Base-by-base conservation (phyloP, 2,797 vertebrate genomes). In the Yasuhikotakia modesta region DNA sequence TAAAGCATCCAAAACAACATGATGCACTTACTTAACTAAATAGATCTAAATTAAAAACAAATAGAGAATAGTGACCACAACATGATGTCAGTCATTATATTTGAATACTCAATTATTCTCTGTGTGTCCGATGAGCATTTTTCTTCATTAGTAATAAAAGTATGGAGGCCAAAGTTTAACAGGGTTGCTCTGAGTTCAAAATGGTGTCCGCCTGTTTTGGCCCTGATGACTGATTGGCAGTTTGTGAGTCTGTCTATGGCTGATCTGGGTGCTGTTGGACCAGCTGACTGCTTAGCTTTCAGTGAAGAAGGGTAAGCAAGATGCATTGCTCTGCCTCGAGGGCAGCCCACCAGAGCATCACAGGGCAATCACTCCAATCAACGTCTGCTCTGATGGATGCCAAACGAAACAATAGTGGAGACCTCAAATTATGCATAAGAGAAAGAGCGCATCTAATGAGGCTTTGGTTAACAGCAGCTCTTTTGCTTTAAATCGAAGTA, bases 331-430 rank as follows among this genome's bases (percentile, higher is more conserved):
- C 82, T 86, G 85, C 84, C 89, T 88, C 76, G 60, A 7, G 87
- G 90, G 79, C 88, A 85, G 81, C 83, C 84, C 87, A 90, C 85
- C 87, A 86, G 89, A 88, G 87, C 88, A 84, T 91, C 89, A 88
- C 86, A 84, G 81, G 82, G 81, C 84, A 84, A 84, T 86, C 79
- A 77, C 84, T 86, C 80, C 78, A 87, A 87, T 92, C 90, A 88
- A 86, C 90, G 88, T 85, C 86, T 84, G 76, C 45, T 73, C 81
- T 84, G 79, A 78, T 84, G 78, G 76, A 75, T 66, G 78, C 69
- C 78, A 81, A 81, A 82, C 70, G 68, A 75, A 81, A 81, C 58
- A 27, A 70, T 69, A 63, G 75, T 39, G 66, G 75, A 70, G 43
- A 69, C 52, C 27, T 77, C 65, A 78, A 76, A 84, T 63, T 53